These are phyloP conservation scores for Ommatoiulus sabulosus DNA, from an alignment of 2,888 invertebrate species.

Conservation along the genomic window DNA sequence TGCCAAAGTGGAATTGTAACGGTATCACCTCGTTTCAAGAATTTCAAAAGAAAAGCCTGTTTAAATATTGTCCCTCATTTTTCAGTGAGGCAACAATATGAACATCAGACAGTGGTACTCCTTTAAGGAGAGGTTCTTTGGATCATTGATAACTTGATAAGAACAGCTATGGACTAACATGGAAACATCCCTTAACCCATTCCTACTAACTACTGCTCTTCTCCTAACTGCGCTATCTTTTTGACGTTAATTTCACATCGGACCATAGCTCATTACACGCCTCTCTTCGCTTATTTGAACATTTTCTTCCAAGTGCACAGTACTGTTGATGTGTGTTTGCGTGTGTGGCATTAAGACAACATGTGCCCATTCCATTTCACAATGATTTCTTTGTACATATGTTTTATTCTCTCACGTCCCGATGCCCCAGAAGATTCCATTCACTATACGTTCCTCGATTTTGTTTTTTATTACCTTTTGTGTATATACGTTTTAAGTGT, in stretches of 20 bases:
- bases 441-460: neutral
- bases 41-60: neutral
- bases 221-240: neutral
- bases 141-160: neutral
- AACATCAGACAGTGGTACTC: constrained; percentile 25
- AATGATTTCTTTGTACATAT: constrained; percentile 5
- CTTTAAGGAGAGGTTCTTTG: constrained; percentile 1
- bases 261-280: neutral
- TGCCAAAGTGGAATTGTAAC: constrained; percentile 18
- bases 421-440: neutral
- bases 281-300: neutral
- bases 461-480: neutral
- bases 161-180: neutral
- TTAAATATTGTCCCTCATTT: neutral
- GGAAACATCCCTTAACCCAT: neutral
- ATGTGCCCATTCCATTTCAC: constrained; percentile 10
- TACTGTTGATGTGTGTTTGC: neutral
- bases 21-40: constrained; percentile 23
- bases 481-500: neutral
- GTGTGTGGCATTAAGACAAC: neutral
- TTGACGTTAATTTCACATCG: neutral
- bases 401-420: neutral
- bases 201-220: constrained; percentile 14
- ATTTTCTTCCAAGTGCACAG: neutral
- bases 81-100: neutral